Evolutionary conservation across 2,888 invertebrate genomes (phyloP), one percentile per base, ranked within the genome.

Genomic region (Dryobotodes eremita): DNA sequence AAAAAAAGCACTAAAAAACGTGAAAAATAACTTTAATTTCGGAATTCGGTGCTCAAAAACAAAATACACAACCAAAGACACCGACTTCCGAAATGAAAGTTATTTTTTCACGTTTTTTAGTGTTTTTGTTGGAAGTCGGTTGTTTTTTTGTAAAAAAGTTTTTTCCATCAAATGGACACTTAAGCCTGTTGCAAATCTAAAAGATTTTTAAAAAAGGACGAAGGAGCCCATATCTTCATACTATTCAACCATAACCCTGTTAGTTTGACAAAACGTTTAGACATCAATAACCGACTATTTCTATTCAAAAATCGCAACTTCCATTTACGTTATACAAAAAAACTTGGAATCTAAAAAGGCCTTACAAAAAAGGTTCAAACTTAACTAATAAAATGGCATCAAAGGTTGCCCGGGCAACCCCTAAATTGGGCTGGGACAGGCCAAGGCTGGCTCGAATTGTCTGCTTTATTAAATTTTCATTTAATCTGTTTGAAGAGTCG

Each of bases 381-480:
- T 80, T 61, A 61, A 59, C 36, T 68, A 79, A 82, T 57, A 83
- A 83, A 72, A 72, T 26, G 70, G 36, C 42, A 70, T 79, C 69
- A 75, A 79, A 85, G 86, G 78, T 75, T 78, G 65, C 69, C 57
- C 42, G 50, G 64, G 78, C 74, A 78, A 71, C 57, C 42, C 6
- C 62, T 15, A 46, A 66, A n/a, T 71, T 46, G n/a, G 64, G 36
- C 57, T 71, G 3, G 26, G 42, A 57, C 20, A 20, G 68, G 36
- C 26, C 20, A 57, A 46, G 26, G 53, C 23, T 26, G 15, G 17
- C 31, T 17, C 10, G 55, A 66, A 85, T 72, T 71, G 57, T 74
- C 48, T 36, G 55, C 59, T 79, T 86, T 81, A 88, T 88, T 69
- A 87, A 86, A 86, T 86, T 83, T 88, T 87, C 79, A 87, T 86